Evolutionary conservation across 2,797 vertebrate genomes (phyloP).

Genomic region (Todus mexicanus): DNA sequence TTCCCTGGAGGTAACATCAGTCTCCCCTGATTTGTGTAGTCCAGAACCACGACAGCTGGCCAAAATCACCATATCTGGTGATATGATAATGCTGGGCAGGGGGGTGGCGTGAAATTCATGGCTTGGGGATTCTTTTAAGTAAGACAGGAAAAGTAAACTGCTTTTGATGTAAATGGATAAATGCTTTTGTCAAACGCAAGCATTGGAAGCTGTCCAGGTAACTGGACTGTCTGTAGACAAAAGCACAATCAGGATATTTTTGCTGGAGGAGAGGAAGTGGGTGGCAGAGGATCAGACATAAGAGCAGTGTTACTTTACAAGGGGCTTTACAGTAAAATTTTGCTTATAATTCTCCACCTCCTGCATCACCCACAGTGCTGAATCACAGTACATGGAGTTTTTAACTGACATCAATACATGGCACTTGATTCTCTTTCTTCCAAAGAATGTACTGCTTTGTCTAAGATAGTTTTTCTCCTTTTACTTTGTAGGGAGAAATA

Average conservation of each 20-base stretch:
- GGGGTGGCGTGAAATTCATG: accelerated
- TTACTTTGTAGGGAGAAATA: constrained; percentile 83
- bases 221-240: not conserved
- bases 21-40: not conserved
- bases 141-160: not conserved
- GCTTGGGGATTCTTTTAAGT: not conserved
- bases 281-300: not conserved
- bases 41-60: not conserved
- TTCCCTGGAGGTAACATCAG: not conserved
- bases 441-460: not conserved
- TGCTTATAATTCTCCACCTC: not conserved
- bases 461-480: not conserved
- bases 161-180: not conserved
- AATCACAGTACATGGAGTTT: accelerated
- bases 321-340: not conserved
- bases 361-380: not conserved
- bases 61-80: not conserved
- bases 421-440: not conserved
- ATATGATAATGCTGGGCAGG: not conserved
- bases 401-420: accelerated
- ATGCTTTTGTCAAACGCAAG: not conserved
- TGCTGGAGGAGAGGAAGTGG: not conserved
- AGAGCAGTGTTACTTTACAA: not conserved
- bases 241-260: accelerated
- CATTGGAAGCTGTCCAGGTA: not conserved